These are phyloP conservation scores for Micrastur ruficollis DNA, from an alignment of 2,797 vertebrate genomes.

Conservation along the genomic window DNA sequence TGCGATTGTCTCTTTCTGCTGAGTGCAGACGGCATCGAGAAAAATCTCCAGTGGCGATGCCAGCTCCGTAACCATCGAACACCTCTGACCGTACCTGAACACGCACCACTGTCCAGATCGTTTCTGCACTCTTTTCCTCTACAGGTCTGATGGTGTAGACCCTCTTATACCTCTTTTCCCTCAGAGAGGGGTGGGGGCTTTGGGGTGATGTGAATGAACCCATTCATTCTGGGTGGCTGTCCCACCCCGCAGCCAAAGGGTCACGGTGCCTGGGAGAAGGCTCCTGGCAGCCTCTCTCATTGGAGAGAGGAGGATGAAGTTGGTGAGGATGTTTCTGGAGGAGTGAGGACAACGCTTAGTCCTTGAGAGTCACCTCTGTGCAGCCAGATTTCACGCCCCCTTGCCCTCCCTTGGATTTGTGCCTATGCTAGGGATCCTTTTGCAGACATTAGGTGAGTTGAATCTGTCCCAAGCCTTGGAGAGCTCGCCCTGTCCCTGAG, in stretches of 20 bases:
- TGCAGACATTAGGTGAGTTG: background rate
- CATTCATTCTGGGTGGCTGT: too few species aligned
- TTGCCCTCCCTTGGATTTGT: background rate
- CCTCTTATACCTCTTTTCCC: background rate
- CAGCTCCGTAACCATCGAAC: background rate
- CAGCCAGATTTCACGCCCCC: background rate
- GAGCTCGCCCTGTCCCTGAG: background rate
- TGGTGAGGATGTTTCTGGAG: background rate
- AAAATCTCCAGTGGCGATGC: background rate
- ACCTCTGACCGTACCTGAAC: background rate
- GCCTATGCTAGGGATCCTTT: background rate
- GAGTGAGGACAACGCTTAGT: background rate
- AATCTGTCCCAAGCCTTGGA: background rate
- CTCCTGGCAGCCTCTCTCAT: background rate
- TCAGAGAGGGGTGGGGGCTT: background rate
- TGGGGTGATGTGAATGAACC: background rate
- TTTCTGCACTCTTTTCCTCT: background rate
- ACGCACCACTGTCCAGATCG: background rate
- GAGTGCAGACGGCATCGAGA: background rate
- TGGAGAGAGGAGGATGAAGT: background rate
- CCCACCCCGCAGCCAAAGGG: background rate
- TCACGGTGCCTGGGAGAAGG: background rate
- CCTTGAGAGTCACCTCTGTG: background rate
- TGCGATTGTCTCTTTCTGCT: background rate
- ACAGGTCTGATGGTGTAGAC: background rate